Base-by-base conservation (phyloP, 2,888 invertebrate genomes). In the Heliconius erato region DNA sequence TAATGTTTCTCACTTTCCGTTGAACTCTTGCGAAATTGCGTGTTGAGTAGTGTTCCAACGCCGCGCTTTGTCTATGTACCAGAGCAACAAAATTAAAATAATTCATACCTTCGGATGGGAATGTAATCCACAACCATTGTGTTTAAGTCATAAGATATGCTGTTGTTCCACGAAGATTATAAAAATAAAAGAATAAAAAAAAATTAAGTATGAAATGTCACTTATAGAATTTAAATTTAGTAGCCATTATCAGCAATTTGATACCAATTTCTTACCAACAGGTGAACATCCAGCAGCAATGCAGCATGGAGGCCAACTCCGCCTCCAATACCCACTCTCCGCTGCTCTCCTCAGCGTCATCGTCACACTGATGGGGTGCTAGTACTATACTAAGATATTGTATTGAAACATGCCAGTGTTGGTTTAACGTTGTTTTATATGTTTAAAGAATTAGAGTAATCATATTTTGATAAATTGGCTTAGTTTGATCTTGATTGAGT, bases 261-360 rank as follows among this genome's bases (percentile, higher is more conserved):
- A 65, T 14, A 14, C 5, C 1, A 14, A 65, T 65, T 40, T 40
- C 23, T 19, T 69, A 35, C 85, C 84, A 81, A 1, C 96, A 98
- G 98, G 98, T 86, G 98, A 98, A 92, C 97, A 98, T 93, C 98
- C 98, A 87, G 98, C 98, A 79, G 98, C 98, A 72, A 98, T 98
- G 97, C 98, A 98, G 92, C 98, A 98, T 87, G 98, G 98, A 88
- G 97, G 97, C 0, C 97, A 97, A 90, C 95, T 97, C 65, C 96
- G 97, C 59, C 96, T 97, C 74, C 97, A 97, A 89, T 97, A 98
- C 90, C 97, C 97, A 0, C 94, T 98, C 67, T 97, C 97, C 80
- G 97, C 97, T 72, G 97, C 97, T 85, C 96, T 98, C 63, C 96
- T 98, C 86, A 97, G 97, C 92, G 96, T 97, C 86, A 95, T 97